Evolutionary conservation across 2,113 vertebrate species (phyloP).

Genomic region (Dascyllus trimaculatus): DNA sequence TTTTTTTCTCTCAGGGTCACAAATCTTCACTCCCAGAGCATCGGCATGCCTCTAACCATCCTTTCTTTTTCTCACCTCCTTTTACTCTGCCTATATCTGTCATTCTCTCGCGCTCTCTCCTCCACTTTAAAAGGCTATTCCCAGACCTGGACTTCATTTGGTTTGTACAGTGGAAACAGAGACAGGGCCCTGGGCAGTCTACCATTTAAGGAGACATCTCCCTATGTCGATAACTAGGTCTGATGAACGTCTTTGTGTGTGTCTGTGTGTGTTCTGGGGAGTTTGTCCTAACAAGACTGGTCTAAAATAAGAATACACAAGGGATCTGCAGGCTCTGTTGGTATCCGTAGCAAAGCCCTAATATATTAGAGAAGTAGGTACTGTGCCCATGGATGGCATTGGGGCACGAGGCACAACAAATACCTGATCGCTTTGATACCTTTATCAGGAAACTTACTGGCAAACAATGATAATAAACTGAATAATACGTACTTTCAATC

Average conservation of each 20-base stretch:
- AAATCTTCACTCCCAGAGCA: neutral
- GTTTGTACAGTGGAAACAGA: conserved; percentile 71
- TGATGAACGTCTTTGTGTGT: conserved; percentile 51
- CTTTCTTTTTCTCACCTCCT: conserved; percentile 25
- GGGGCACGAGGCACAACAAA: neutral
- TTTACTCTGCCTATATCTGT: conserved; percentile 30
- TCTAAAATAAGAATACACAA: conserved; percentile 63
- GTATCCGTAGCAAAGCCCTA: conserved; percentile 49
- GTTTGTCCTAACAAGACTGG: conserved; percentile 41
- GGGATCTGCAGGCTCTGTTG: conserved; percentile 48
- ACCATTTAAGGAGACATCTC: conserved; percentile 84
- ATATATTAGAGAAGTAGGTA: conserved; percentile 36
- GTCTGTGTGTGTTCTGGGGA: conserved; percentile 9
- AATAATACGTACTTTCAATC: neutral
- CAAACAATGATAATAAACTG: neutral
- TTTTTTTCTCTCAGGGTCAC: conserved; percentile 21
- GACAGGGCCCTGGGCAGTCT: conserved; percentile 69
- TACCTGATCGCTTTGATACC: conserved; percentile 1
- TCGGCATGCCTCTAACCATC: neutral
- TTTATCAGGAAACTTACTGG: neutral
- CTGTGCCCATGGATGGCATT: conserved; percentile 25
- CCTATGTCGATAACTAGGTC: conserved; percentile 74
- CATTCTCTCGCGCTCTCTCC: neutral
- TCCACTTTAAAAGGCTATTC: conserved; percentile 72
- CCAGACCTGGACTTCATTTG: conserved; percentile 70